Evolutionary conservation across 2,888 invertebrate genomes (phyloP).

Genomic region (Craniophora ligustri): DNA sequence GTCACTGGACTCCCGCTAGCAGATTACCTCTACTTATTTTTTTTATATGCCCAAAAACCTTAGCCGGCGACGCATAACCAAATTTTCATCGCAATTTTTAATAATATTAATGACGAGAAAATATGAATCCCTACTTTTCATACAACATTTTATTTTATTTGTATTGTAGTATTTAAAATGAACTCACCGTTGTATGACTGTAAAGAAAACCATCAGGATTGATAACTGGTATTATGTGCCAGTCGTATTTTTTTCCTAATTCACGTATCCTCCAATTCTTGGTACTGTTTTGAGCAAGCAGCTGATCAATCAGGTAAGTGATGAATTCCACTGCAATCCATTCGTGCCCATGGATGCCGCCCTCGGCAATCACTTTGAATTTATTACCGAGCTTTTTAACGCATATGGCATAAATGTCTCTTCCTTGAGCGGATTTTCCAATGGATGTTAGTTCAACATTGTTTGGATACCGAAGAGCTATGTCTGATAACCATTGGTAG

Average conservation of each 20-base stretch:
- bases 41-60: too few species aligned
- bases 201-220: constrained; percentile 90
- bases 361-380: constrained; percentile 88
- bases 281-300: constrained; percentile 76
- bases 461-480: constrained; percentile 76
- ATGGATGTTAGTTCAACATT: constrained; percentile 68
- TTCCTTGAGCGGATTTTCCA: constrained; percentile 82
- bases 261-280: constrained; percentile 65
- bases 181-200: constrained; percentile 53
- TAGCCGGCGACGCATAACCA: too few species aligned
- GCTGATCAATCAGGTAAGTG: constrained; percentile 87
- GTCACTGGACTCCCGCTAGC: too few species aligned
- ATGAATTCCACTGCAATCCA: constrained; percentile 91
- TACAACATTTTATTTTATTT: too few species aligned
- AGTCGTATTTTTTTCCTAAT: constrained; percentile 86
- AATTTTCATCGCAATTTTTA: too few species aligned
- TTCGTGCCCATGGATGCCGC: constrained; percentile 92
- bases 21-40: too few species aligned
- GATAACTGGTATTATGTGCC: constrained; percentile 91
- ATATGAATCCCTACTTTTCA: too few species aligned
- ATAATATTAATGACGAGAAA: too few species aligned
- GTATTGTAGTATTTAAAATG: not conserved
- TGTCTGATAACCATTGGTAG: constrained; percentile 86
- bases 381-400: constrained; percentile 59
- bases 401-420: constrained; percentile 71